Conservation (phyloP, 2,113 vertebrate genomes). For the Callopanchax toddi region DNA sequence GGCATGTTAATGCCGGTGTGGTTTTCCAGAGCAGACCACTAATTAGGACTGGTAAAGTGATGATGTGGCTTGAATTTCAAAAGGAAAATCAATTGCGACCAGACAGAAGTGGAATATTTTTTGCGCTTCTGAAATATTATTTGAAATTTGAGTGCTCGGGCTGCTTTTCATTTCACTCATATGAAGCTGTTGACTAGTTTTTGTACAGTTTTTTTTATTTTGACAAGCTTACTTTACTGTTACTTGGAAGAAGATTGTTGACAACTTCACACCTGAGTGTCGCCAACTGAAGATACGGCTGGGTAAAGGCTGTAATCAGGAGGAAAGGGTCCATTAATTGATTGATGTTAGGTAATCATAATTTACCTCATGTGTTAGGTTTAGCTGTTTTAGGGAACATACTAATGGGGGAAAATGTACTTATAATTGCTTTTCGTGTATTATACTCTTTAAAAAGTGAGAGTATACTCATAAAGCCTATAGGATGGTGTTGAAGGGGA, state of each 20-base stretch:
- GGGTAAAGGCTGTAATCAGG: conserved; percentile 6
- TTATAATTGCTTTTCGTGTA: conserved; percentile 28
- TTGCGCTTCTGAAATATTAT: background rate
- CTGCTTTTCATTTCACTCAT: background rate
- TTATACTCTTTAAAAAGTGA: conserved; percentile 23
- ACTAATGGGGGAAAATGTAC: conserved; percentile 14
- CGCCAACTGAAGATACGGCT: conserved; percentile 4
- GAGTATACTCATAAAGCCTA: conserved; percentile 32
- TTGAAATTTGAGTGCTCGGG: background rate
- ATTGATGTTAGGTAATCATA: background rate
- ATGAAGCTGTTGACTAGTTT: conserved; percentile 4
- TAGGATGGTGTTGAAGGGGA: conserved; percentile 37
- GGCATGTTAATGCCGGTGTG: background rate
- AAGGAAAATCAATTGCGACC: background rate
- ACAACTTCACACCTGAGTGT: conserved; percentile 1
- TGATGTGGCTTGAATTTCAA: conserved; percentile 5
- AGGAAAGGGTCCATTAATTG: conserved; percentile 12
- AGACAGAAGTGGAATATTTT: background rate
- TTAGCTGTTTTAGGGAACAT: conserved; percentile 11
- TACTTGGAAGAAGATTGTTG: conserved; percentile 6
- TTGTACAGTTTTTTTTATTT: conserved; percentile 4
- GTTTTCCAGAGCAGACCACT: background rate
- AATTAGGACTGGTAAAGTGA: background rate
- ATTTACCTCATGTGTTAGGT: background rate
- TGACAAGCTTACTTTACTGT: conserved; percentile 11